Conservation (phyloP, 1,140 invertebrate species). For the Ladona fulva region DNA sequence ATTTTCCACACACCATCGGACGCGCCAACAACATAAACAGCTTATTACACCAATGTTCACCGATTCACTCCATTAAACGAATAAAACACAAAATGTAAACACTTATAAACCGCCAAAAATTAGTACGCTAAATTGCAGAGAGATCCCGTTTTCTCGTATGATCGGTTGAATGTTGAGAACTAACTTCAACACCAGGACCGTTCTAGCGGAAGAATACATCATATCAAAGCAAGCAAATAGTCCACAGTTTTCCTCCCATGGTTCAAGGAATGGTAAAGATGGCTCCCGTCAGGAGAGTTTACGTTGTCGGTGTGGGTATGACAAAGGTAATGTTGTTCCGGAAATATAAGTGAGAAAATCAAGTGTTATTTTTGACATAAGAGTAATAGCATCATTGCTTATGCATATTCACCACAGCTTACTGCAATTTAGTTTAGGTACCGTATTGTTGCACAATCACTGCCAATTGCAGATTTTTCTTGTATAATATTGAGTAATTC, state of each 20-base stretch:
- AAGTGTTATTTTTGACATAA: background rate
- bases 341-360: background rate
- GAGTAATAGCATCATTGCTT: too few relatives aligned
- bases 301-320: constrained; percentile 94
- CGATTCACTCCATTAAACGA: background rate
- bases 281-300: constrained; percentile 47
- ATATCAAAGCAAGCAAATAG: background rate
- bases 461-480: too few relatives aligned
- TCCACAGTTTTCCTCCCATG: background rate
- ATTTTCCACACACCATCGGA: background rate
- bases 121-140: background rate
- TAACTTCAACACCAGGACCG: background rate
- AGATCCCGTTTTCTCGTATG: background rate
- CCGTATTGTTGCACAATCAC: too few relatives aligned
- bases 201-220: background rate
- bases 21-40: background rate
- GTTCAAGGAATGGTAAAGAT: background rate
- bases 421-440: too few relatives aligned
- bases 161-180: background rate
- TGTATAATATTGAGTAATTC: too few relatives aligned
- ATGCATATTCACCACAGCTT: too few relatives aligned
- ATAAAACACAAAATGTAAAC: background rate
- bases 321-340: constrained; percentile 58
- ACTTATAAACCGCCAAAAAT: background rate
- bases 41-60: background rate